phyloP scores from a whole-genome alignment of 1,140 invertebrate genomes.

The Cherax quadricarinatus region DNA sequence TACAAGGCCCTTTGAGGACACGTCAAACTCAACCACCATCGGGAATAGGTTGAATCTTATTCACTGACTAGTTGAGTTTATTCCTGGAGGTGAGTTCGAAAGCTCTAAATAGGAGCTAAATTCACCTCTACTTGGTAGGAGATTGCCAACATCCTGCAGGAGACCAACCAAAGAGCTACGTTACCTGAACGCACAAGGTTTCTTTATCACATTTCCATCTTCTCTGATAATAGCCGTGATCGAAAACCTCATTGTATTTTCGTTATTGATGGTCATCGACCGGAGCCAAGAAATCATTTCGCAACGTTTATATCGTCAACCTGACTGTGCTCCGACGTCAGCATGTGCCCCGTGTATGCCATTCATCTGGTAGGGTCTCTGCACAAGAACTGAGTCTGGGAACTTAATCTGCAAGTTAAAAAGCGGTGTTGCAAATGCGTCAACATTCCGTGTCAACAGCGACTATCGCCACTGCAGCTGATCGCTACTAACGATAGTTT shows the following conservation, averaged over 20 bases:
- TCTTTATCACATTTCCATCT: slow-evolving; percentile 75
- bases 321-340: slow-evolving; percentile 81
- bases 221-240: slow-evolving; percentile 77
- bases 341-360: slow-evolving; percentile 81
- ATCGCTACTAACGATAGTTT: slow-evolving; percentile 81
- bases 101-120: no score
- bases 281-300: slow-evolving; percentile 79
- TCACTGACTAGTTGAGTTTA: slow-evolving; percentile 13
- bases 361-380: slow-evolving; percentile 78
- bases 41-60: slow-evolving; percentile 10
- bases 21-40: not conserved
- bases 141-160: slow-evolving; percentile 36
- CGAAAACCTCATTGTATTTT: slow-evolving; percentile 77
- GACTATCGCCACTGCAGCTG: slow-evolving; percentile 82
- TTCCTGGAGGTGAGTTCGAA: slow-evolving; percentile 7
- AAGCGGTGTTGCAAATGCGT: slow-evolving; percentile 80
- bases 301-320: slow-evolving; percentile 82
- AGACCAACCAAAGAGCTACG: slow-evolving; percentile 56
- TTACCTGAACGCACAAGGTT: slow-evolving; percentile 71
- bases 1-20: slow-evolving; percentile 11
- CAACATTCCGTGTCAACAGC: slow-evolving; percentile 82
- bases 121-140: slow-evolving; percentile 1
- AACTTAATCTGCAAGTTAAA: slow-evolving; percentile 80
- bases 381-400: slow-evolving; percentile 76
- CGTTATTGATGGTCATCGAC: slow-evolving; percentile 76